Conservation (phyloP, 2,113 vertebrate species). For the Cariama cristata region DNA sequence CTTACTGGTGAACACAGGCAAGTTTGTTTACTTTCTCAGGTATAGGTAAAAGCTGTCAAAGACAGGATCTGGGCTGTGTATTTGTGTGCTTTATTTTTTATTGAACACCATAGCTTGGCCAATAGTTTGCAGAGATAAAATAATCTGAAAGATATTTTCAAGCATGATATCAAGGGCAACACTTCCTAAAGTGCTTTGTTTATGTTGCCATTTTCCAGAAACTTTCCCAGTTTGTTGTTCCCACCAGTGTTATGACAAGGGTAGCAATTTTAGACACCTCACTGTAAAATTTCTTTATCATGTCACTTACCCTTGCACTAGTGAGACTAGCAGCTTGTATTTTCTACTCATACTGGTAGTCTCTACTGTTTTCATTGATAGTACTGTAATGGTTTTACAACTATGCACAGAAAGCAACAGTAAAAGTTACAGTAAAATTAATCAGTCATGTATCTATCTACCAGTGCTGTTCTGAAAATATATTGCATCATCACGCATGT, state of each 20-base stretch:
- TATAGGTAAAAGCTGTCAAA: not conserved
- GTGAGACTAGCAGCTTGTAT: conserved; percentile 36
- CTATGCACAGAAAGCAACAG: not conserved
- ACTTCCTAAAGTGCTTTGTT: conserved; percentile 3
- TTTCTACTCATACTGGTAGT: not conserved
- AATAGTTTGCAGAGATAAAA: conserved; percentile 11
- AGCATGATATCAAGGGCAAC: conserved; percentile 1
- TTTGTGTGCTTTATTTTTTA: not conserved
- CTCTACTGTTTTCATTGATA: not conserved
- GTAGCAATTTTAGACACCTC: conserved; percentile 19
- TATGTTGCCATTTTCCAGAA: not conserved
- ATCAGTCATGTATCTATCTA: not conserved
- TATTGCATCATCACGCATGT: not conserved
- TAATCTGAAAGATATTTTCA: not conserved
- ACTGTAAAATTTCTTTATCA: not conserved
- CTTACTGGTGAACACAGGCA: not conserved
- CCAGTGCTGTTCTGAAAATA: not conserved
- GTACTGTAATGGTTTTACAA: not conserved
- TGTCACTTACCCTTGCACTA: not conserved
- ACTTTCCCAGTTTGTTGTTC: not conserved
- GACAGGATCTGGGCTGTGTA: not conserved
- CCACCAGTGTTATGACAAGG: not conserved
- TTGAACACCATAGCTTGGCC: not conserved
- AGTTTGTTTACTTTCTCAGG: not conserved
- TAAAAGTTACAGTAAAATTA: not conserved